Evolutionary conservation across 2,888 invertebrate species (phyloP).

Genomic region (Andrena bucephala): DNA sequence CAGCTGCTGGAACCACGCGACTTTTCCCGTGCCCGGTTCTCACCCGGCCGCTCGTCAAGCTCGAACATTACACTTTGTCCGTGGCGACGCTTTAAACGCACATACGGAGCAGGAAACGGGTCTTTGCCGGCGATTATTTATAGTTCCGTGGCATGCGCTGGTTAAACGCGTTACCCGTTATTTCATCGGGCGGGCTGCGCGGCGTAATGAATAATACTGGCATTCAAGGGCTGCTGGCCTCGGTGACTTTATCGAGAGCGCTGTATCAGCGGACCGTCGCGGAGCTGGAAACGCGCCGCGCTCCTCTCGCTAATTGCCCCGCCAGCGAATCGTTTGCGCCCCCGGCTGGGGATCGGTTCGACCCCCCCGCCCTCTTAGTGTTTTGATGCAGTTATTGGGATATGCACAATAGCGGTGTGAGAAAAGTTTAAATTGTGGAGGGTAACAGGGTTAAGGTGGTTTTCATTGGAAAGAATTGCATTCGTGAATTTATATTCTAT

Average conservation of each 20-base stretch:
- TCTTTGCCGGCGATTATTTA: conserved; percentile 45
- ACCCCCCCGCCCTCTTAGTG: no score
- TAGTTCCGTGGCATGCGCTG: conserved; percentile 43
- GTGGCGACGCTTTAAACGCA: conserved; percentile 31
- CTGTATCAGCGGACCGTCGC: conserved; percentile 22
- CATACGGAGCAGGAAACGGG: conserved; percentile 44
- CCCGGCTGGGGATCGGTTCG: neutral
- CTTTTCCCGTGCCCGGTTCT: conserved; percentile 39
- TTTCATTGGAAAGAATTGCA: no score
- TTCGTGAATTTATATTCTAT: no score
- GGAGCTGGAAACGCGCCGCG: neutral
- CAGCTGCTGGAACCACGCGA: conserved; percentile 4
- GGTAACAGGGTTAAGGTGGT: no score
- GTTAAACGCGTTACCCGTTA: conserved; percentile 50
- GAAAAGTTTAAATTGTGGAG: no score
- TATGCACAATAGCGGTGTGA: no score
- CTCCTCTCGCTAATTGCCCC: neutral
- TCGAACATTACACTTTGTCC: conserved; percentile 47
- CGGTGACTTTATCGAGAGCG: conserved; percentile 38
- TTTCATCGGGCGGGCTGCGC: conserved; percentile 37
- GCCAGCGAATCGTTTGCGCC: neutral
- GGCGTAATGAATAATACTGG: conserved; percentile 32
- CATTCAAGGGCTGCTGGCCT: conserved; percentile 36
- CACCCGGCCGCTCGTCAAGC: conserved; percentile 27
- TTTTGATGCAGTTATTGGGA: no score